These are phyloP conservation scores for Taphrorychus bicolor DNA, from an alignment of 2,888 invertebrate species.

Conservation along the genomic window DNA sequence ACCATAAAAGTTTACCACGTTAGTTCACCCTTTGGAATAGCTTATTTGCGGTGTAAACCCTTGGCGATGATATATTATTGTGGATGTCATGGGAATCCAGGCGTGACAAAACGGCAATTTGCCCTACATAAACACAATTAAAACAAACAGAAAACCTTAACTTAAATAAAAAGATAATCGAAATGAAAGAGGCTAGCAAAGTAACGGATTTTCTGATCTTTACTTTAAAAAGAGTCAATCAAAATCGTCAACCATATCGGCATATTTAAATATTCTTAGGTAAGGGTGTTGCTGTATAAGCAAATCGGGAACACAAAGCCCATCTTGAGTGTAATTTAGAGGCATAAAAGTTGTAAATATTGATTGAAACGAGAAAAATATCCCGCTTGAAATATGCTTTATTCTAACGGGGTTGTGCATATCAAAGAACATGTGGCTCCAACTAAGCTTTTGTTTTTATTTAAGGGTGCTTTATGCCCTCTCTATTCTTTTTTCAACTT, in stretches of 20 bases:
- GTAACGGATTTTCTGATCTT: background rate
- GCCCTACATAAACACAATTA: background rate
- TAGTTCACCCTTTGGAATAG: background rate
- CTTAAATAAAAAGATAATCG: background rate
- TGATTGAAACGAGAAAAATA: conserved; percentile 38
- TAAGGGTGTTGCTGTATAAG: conserved; percentile 12
- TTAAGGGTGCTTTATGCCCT: conserved; percentile 34
- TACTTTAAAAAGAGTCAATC: background rate
- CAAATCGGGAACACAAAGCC: conserved; percentile 25
- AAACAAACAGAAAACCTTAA: background rate
- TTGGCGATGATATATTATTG: background rate
- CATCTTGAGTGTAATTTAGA: conserved; percentile 36
- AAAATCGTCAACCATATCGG: background rate
- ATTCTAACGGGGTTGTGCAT: conserved; percentile 31
- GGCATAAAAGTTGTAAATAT: conserved; percentile 41
- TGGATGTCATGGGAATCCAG: background rate
- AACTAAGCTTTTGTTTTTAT: conserved; percentile 40
- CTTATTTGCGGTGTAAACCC: background rate
- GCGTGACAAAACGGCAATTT: background rate
- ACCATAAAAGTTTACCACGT: background rate
- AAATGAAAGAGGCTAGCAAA: too few species aligned
- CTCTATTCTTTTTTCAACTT: conserved; percentile 34
- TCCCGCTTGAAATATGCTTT: conserved; percentile 39
- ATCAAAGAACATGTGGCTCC: conserved; percentile 43
- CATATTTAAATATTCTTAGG: conserved; percentile 13